phyloP scores from a whole-genome alignment of 2,113 vertebrate species.

The Clinocottus analis region DNA sequence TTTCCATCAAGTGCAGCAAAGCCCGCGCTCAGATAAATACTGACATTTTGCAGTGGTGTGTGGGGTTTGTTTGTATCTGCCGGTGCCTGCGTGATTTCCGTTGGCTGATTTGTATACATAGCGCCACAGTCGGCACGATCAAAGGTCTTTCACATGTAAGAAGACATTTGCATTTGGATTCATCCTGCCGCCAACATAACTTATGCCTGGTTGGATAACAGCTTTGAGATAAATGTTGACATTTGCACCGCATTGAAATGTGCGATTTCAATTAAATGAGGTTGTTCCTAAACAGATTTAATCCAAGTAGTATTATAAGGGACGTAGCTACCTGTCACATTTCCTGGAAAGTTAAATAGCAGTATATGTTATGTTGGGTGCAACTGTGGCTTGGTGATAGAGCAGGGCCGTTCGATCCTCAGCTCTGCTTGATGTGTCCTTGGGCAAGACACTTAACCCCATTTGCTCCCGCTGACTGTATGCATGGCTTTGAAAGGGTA shows the following conservation, averaged over 20 bases:
- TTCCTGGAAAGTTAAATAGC: neutral
- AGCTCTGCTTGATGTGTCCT: too few species aligned
- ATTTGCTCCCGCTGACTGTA: too few species aligned
- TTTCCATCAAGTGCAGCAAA: constrained; percentile 73
- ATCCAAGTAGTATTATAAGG: constrained; percentile 26
- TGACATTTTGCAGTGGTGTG: constrained; percentile 68
- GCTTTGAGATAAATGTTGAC: constrained; percentile 60
- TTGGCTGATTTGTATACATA: constrained; percentile 70
- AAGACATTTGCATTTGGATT: constrained; percentile 69
- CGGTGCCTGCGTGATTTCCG: constrained; percentile 48
- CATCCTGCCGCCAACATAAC: constrained; percentile 49
- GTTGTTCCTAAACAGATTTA: constrained; percentile 32
- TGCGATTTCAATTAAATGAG: constrained; percentile 33
- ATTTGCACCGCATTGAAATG: constrained; percentile 42
- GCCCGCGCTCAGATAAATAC: constrained; percentile 65
- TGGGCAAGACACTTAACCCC: too few species aligned
- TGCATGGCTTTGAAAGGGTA: too few species aligned
- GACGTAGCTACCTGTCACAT: neutral
- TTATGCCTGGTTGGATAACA: constrained; percentile 49
- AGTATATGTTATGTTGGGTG: neutral
- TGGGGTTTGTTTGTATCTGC: constrained; percentile 63
- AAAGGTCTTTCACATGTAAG: constrained; percentile 67
- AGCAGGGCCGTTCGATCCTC: too few species aligned
- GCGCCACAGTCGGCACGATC: constrained; percentile 54
- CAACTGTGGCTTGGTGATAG: too few species aligned